A percentile compares a stretch with the other conserved stretches of the same genome.
Evolutionary conservation across 2,113 vertebrate species (phyloP).

Genomic region (Spermophilus dauricus): DNA sequence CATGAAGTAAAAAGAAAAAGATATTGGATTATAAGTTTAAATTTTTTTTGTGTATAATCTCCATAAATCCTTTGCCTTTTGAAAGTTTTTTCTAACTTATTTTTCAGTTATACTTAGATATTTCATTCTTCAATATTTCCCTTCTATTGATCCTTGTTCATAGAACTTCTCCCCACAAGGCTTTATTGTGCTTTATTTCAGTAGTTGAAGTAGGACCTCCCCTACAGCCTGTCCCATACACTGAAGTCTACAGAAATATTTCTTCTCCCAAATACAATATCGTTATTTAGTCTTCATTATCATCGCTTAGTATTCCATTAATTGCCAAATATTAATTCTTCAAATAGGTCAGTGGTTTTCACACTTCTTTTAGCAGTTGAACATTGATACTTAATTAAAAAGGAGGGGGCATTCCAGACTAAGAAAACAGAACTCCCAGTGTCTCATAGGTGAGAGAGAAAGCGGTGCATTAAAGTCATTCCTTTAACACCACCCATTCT

Average conservation of each 20-base stretch:
- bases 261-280: background rate
- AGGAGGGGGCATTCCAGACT: background rate
- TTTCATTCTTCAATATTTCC: background rate
- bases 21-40: background rate
- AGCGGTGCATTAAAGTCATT: background rate
- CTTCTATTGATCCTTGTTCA: background rate
- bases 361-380: background rate
- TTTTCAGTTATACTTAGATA: background rate
- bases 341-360: background rate
- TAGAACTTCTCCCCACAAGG: background rate
- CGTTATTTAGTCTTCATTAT: background rate
- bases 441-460: background rate
- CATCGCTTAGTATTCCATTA: background rate
- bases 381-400: background rate
- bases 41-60: background rate
- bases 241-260: background rate
- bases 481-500: accelerated
- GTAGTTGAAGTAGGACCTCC: background rate
- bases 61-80: background rate
- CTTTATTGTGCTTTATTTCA: conserved; percentile 26
- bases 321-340: background rate
- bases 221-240: background rate
- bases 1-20: background rate
- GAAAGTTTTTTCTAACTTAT: background rate
- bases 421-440: background rate